Evolutionary conservation across 2,888 invertebrate genomes (phyloP).

Genomic region (Girardia tigrina): DNA sequence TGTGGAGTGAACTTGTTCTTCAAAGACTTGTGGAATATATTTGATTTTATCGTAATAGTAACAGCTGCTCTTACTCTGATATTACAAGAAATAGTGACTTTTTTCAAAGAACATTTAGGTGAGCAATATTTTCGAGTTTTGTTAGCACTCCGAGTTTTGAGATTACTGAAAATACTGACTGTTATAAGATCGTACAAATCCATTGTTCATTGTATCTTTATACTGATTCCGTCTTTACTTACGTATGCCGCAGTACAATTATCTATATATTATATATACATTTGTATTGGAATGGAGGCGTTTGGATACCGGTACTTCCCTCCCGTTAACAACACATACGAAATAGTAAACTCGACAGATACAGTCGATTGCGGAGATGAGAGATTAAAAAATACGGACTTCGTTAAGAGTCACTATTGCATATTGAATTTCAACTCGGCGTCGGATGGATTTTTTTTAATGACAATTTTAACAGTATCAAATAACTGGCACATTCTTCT

Average conservation of each 20-base stretch:
- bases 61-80: neutral
- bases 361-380: neutral
- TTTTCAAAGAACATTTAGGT: neutral
- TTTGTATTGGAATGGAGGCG: neutral
- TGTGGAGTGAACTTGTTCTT: neutral
- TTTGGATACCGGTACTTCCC: neutral
- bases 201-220: neutral
- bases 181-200: neutral
- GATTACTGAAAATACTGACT: neutral
- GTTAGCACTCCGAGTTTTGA: neutral
- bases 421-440: neutral
- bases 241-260: neutral
- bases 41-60: neutral
- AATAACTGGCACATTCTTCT: neutral
- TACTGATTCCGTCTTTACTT: neutral
- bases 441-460: neutral
- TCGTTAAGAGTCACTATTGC: neutral
- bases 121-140: neutral
- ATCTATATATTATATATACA: neutral
- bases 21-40: neutral
- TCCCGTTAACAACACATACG: neutral
- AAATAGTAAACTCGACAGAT: neutral
- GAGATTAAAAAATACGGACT: neutral
- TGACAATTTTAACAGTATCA: neutral
- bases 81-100: neutral